A percentile compares a stretch with the other conserved stretches of the same genome.
Conservation (phyloP, 2,888 invertebrate species). For the Drosophila flavopinicola region DNA sequence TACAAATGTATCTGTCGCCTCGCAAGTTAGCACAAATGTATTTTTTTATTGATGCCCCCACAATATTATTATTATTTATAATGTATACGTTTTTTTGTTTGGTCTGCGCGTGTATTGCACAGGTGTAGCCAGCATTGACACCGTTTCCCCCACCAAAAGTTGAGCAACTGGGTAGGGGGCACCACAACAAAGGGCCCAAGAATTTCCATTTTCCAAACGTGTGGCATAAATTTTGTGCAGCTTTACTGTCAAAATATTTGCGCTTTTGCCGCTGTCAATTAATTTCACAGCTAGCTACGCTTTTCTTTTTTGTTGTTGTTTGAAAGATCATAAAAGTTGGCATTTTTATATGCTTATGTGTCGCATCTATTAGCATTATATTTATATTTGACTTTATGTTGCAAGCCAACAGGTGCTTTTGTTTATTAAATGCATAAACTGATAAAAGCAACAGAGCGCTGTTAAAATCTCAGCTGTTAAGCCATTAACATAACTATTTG, state of each 20-base stretch:
- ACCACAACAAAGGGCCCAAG: constrained; percentile 14
- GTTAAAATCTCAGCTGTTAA: constrained; percentile 6
- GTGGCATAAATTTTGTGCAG: constrained; percentile 35
- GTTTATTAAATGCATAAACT: constrained; percentile 2
- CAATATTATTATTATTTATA: constrained; percentile 66
- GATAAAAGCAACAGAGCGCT: constrained; percentile 14
- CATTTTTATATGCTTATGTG: constrained; percentile 37
- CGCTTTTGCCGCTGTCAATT: constrained; percentile 24
- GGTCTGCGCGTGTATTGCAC: constrained; percentile 62
- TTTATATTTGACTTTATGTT: constrained; percentile 6
- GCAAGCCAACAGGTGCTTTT: constrained; percentile 21
- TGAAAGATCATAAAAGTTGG: constrained; percentile 41
- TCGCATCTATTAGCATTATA: constrained; percentile 29
- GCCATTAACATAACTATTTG: no score
- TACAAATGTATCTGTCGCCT: constrained; percentile 63
- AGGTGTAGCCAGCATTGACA: constrained; percentile 64
- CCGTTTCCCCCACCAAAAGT: constrained; percentile 32
- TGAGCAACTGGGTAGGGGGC: constrained; percentile 34
- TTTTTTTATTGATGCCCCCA: constrained; percentile 66
- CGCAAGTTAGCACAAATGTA: constrained; percentile 34
- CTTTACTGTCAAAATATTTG: constrained; percentile 50
- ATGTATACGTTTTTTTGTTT: constrained; percentile 39
- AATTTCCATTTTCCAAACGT: constrained; percentile 23
- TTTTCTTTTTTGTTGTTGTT: constrained; percentile 21
- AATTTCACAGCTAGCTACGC: constrained; percentile 10